Base-by-base conservation (phyloP, 2,888 invertebrate genomes). In the Apantesis nais region DNA sequence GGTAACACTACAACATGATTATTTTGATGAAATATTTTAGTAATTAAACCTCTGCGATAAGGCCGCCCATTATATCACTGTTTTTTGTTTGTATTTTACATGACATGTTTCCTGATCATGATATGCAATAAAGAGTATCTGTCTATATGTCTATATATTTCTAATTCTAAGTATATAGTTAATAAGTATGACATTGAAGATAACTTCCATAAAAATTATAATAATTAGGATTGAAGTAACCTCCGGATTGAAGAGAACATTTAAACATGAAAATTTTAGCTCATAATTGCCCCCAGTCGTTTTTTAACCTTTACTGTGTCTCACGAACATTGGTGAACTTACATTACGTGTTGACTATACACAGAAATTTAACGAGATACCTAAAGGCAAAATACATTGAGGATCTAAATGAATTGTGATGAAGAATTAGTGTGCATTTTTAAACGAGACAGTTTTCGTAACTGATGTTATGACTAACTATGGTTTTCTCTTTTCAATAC, bases 241-340 rank as follows among this genome's bases (percentile, higher is more conserved):
- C 66, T 72, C 41, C 31, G 68, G 65, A 62, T 61, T 60, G 67
- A 22, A 37, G 48, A n/a, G 62, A 48, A 66, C 58, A 63, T 52
- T 70, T 62, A 74, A 63, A 48, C 71, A 29, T 61, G 63, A n/a
- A 71, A 71, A 65, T 37, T 67, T 71, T 66, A 39, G 55, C 63
- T 44, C 62, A 62, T 71, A 77, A 77, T 73, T 70, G 73, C 65
- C 60, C 39, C 29, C 73, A 52, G 39, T 39, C 52, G 34, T 60
- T 55, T 60, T 64, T 71, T 58, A 65, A 67, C 29, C 29, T 37
- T 62, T 25, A 68, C 68, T 70, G 66, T 73, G 67, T 63, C 52
- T 73, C 71, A 72, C 73, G 73, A 71, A 75, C 68, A 71, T 64
- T 39, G 25, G 16, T 19, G 31, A 31, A 31, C 44, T 16, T 62